phyloP scores from a whole-genome alignment of 2,888 invertebrate species.

The Keiferia lycopersicella region DNA sequence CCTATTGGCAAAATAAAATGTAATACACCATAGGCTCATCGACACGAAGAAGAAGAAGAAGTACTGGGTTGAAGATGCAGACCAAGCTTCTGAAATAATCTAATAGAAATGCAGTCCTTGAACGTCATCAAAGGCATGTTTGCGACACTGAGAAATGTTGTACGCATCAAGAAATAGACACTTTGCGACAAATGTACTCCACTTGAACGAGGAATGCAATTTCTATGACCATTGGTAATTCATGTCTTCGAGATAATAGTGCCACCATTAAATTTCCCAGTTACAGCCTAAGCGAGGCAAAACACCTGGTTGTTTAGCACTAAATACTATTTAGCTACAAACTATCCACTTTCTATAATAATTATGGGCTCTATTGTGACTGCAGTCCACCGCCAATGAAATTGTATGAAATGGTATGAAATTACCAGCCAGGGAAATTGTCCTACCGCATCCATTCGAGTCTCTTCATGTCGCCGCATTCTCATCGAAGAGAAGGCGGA shows the following conservation, averaged over 20 bases:
- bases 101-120: no score
- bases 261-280: background rate
- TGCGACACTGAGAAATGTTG: no score
- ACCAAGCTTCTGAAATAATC: no score
- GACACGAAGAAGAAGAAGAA: no score
- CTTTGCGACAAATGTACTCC: background rate
- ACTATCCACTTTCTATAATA: background rate
- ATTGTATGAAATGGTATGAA: slow-evolving; percentile 26
- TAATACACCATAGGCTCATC: no score
- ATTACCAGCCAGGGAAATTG: slow-evolving; percentile 42
- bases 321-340: background rate
- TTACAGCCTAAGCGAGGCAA: background rate
- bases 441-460: slow-evolving; percentile 69
- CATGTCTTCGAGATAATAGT: background rate
- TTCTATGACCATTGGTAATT: no score
- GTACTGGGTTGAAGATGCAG: no score
- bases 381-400: slow-evolving; percentile 10
- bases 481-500: slow-evolving; percentile 52
- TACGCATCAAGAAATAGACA: no score
- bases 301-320: background rate
- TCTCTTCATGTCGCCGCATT: slow-evolving; percentile 58
- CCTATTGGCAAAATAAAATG: no score
- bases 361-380: slow-evolving; percentile 10
- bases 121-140: no score
- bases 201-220: no score